phyloP scores from a whole-genome alignment of 2,797 vertebrate species.

The Champsocephalus esox region DNA sequence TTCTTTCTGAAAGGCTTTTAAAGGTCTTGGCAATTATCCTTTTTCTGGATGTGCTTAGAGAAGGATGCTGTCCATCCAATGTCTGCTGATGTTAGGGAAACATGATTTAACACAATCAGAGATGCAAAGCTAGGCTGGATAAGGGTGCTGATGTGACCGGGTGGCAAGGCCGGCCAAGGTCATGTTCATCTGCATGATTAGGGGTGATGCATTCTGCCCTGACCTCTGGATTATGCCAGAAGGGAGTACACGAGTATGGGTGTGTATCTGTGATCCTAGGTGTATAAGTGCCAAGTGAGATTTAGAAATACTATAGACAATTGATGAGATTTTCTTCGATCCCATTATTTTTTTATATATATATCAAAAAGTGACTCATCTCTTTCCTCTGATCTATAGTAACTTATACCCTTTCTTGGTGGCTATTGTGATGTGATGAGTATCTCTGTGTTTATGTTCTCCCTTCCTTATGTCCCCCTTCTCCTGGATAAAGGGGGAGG shows the following conservation, averaged over 20 bases:
- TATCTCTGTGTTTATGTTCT: conserved; percentile 13
- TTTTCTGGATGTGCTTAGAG: conserved; percentile 76
- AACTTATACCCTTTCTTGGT: neutral
- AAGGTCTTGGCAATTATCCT: conserved; percentile 84
- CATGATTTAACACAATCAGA: conserved; percentile 84
- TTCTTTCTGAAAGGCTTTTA: conserved; percentile 85
- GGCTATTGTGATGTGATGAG: conserved; percentile 28
- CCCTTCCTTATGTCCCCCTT: conserved; percentile 17
- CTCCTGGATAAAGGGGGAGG: conserved; percentile 30
- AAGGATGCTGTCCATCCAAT: conserved; percentile 74
- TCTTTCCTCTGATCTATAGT: neutral
- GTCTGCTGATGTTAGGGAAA: conserved; percentile 83
- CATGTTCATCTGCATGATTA: conserved; percentile 82
- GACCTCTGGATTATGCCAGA: conserved; percentile 77
- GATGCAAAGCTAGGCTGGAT: conserved; percentile 80
- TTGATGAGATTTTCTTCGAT: conserved; percentile 16
- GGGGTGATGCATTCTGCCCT: conserved; percentile 79
- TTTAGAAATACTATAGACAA: conserved; percentile 28
- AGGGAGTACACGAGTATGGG: conserved; percentile 45
- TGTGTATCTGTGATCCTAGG: conserved; percentile 16
- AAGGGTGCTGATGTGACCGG: conserved; percentile 74
- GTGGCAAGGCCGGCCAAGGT: conserved; percentile 83
- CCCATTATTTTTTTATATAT: neutral
- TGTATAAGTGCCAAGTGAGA: conserved; percentile 16
- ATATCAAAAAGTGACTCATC: neutral